Base-by-base conservation (phyloP, 2,888 invertebrate genomes). In the Muscina levida region DNA sequence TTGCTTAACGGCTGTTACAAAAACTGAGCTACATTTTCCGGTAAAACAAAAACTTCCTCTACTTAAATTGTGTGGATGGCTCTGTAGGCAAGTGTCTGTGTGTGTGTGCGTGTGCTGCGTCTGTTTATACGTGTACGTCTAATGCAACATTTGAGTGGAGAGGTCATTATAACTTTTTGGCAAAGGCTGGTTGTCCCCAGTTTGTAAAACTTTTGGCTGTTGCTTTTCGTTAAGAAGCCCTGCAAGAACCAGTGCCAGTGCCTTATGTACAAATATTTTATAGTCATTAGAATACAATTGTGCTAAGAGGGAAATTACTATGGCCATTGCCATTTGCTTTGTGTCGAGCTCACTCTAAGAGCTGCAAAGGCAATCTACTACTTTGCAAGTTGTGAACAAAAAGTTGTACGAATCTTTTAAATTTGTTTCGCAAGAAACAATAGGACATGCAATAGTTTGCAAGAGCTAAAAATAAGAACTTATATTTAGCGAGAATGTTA, bases 271-370 rank as follows among this genome's bases (percentile, higher is more conserved):
- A 31, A 31, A 31, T 53, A 22, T 53, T 24, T 53, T 24, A 24
- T 24, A 24, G 22, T 24, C 53, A 53, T 53, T 53, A 53, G 24
- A 53, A 53, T 53, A 53, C 53, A 53, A 53, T 22, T 24, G 53
- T 53, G 22, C 24, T 53, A 22, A 13, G 1, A 31, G 17, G 19
- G 4, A 24, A 53, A 53, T 22, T 8, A 53, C 13, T 53, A 22
- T 22, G 22, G 2, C 11, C 19, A 5, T 48, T 48, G 24, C 22
- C 53, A 2, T 22, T 13, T 11, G 13, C 22, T 31, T 1, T 24
- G 24, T 13, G 1, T 22, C 22, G 22, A 1, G 48, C n/a, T n/a
- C n/a, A n/a, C n/a, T n/a, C n/a, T n/a, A n/a, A n/a, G n/a, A n/a
- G n/a, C n/a, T n/a, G n/a, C n/a, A n/a, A n/a, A n/a, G n/a, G n/a